These are phyloP conservation scores for Drosophila equinoxialis DNA, from an alignment of 1,140 invertebrate species.

Conservation along the genomic window DNA sequence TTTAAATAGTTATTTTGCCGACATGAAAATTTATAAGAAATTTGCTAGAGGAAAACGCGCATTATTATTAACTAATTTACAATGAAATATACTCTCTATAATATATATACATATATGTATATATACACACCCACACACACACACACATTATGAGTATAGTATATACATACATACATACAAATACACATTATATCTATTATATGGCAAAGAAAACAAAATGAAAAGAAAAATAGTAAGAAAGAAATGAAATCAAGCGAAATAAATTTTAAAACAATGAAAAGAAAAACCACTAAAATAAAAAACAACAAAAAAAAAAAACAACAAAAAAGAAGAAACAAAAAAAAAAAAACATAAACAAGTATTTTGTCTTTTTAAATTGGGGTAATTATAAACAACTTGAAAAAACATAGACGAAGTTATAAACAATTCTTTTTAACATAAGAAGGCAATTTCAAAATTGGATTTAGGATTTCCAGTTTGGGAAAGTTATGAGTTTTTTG, in stretches of 20 bases:
- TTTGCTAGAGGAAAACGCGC: slow-evolving; percentile 46
- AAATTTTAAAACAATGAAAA: slow-evolving; percentile 78
- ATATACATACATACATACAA: slow-evolving; percentile 35
- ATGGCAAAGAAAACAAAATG: slow-evolving; percentile 36
- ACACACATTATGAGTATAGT: slow-evolving; percentile 28
- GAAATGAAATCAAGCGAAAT: slow-evolving; percentile 50
- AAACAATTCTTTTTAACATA: too few relatives aligned
- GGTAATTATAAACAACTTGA: too few relatives aligned
- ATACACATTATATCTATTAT: slow-evolving; percentile 53
- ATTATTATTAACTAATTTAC: slow-evolving; percentile 74
- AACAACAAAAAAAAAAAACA: slow-evolving; percentile 46
- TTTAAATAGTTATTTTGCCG: slow-evolving; percentile 65
- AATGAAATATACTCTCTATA: slow-evolving; percentile 51
- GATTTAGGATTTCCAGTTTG: too few relatives aligned
- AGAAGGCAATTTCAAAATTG: too few relatives aligned
- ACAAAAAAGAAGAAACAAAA: background rate
- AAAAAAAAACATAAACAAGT: too few relatives aligned
- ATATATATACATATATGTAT: slow-evolving; percentile 35
- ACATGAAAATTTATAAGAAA: slow-evolving; percentile 7
- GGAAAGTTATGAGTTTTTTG: too few relatives aligned
- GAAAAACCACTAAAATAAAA: slow-evolving; percentile 69
- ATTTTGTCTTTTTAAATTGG: background rate
- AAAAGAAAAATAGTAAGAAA: slow-evolving; percentile 29
- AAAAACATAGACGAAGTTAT: background rate
- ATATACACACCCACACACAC: slow-evolving; percentile 1